phyloP scores from a whole-genome alignment of 1,140 invertebrate species.

The Mamestra configurata region DNA sequence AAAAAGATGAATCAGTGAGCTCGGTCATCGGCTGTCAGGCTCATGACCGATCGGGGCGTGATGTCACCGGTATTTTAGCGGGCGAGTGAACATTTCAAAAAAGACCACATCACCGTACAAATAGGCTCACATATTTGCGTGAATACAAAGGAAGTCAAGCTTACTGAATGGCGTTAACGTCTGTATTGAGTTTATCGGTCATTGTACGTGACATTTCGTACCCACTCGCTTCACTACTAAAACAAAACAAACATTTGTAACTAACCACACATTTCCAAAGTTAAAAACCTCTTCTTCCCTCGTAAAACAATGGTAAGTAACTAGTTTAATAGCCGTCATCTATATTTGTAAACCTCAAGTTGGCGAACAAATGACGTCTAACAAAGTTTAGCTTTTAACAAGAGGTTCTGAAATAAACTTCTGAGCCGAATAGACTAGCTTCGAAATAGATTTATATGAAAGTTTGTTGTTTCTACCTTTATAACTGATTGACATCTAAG shows the following conservation, averaged over 20 bases:
- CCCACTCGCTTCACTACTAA: background rate
- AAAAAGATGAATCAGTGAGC: constrained; percentile 27
- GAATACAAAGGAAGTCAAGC: constrained; percentile 14
- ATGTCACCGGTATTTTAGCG: constrained; percentile 25
- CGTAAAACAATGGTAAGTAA: too few relatives aligned
- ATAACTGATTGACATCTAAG: background rate
- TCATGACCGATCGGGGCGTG: constrained; percentile 16
- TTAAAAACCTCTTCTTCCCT: too few relatives aligned
- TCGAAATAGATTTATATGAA: background rate
- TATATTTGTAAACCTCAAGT: background rate
- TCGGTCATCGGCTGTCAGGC: constrained; percentile 25
- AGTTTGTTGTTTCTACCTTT: background rate
- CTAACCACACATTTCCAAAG: too few relatives aligned
- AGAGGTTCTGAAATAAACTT: background rate
- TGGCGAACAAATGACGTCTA: background rate
- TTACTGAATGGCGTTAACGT: background rate
- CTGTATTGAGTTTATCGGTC: background rate
- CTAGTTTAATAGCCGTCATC: background rate
- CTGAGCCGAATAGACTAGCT: background rate
- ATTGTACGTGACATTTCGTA: background rate
- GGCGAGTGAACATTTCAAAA: constrained; percentile 14
- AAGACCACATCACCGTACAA: constrained; percentile 21
- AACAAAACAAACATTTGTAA: too few relatives aligned
- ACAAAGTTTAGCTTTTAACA: background rate
- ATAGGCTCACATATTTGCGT: constrained; percentile 11